Conservation (phyloP, 2,888 invertebrate genomes). For the Hartigia nigra region DNA sequence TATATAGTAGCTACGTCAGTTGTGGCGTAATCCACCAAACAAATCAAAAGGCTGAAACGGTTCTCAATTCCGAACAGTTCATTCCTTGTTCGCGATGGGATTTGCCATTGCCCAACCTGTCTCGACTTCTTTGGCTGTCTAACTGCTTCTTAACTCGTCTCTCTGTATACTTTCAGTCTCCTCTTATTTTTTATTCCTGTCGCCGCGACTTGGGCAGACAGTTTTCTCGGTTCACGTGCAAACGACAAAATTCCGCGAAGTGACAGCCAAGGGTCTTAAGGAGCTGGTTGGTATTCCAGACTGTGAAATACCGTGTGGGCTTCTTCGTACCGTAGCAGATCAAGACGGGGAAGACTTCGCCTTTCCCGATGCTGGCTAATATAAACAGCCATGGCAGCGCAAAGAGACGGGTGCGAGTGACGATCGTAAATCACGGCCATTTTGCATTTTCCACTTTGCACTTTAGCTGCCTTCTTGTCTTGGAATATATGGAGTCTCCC, state of each 20-base stretch:
- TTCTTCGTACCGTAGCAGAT: background rate
- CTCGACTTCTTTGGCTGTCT: background rate
- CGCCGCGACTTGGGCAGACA: background rate
- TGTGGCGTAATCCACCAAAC: conserved; percentile 4
- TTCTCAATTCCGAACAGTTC: background rate
- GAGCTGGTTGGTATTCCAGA: background rate
- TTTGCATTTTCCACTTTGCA: conserved; percentile 14
- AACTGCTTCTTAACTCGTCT: background rate
- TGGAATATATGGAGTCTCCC: background rate
- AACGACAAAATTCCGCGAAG: background rate
- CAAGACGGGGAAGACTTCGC: background rate
- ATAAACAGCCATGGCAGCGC: background rate
- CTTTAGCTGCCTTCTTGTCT: background rate
- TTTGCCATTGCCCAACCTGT: background rate
- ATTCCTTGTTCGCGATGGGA: conserved; percentile 5
- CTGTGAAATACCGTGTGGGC: background rate
- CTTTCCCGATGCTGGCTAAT: background rate
- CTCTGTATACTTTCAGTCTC: background rate
- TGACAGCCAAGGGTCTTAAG: background rate
- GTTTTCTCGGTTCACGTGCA: background rate
- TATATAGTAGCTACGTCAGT: background rate
- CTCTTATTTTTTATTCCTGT: background rate
- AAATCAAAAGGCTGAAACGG: conserved; percentile 3
- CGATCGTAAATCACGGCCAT: conserved; percentile 20
- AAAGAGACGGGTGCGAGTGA: background rate